Evolutionary conservation across 2,797 vertebrate genomes (phyloP), one percentile per base, ranked within the genome.

Genomic region (Pseudocheirus occidentalis): DNA sequence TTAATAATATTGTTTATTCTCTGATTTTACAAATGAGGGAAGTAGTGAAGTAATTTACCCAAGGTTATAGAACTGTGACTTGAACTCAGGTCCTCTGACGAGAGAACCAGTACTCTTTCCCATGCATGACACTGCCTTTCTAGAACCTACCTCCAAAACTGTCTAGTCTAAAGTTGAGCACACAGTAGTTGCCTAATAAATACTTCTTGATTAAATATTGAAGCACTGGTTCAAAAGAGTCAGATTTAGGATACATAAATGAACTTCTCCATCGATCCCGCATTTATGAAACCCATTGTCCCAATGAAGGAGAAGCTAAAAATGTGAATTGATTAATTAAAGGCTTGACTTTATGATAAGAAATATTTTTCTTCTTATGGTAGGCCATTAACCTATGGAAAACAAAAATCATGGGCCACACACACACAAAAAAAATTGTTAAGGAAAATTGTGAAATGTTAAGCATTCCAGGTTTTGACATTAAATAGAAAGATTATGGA

Each of bases 361-460:
- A n/a, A 55, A 28, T n/a, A 46, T 81, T 94, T 93, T 90, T 95
- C 62, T 95, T 56, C 40, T 46, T 93, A 29, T 52, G 58, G 40
- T 50, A 92, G 40, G 66, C 73, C 81, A 66, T 54, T 96, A 90
- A 94, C 52, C 53, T 52, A 94, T 66, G 81, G 92, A 87, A 62
- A 1, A 91, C 24, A 92, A 94, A 91, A 87, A 58, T 18, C 12
- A 59, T 92, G 95, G 54, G 27, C 89, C 66, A 96, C 57, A 34
- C 29, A 91, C 31, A 90, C 93, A 59, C 40, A 34, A 62, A 21
- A 21, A 21, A 40, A 40, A 40, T 9, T 73, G 66, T 73, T 40
- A 90, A 95, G 92, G n/a, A 95, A 92, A 92, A 53, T 93, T 66
- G 92, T 94, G 59, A 95, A 40, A 50, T 92, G 14, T 95, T 94